A percentile compares a stretch with the other conserved stretches of the same genome.
Evolutionary conservation across 2,888 invertebrate species (phyloP).

Genomic region (Leptodirus hochenwartii): DNA sequence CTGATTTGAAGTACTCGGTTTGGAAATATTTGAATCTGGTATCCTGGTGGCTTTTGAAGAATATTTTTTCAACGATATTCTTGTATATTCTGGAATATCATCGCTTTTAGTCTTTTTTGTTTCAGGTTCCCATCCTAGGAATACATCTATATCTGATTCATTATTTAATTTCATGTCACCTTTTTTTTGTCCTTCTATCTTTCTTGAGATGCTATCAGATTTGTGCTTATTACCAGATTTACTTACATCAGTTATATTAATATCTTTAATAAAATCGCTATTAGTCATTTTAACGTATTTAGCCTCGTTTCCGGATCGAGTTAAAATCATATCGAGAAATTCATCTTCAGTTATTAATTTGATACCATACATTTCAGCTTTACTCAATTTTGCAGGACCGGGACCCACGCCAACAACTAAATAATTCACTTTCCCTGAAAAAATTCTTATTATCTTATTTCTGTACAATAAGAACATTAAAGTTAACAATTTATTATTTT

Average conservation of each 20-base stretch:
- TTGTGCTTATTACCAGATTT: conserved; percentile 3
- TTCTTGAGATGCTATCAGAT: conserved; percentile 3
- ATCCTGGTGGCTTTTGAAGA: not conserved
- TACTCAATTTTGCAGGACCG: conserved; percentile 67
- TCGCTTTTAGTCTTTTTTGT: conserved; percentile 2
- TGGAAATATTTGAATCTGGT: not conserved
- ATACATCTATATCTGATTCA: too few relatives aligned
- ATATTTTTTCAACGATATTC: conserved; percentile 2
- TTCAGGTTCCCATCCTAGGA: too few relatives aligned
- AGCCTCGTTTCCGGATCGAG: conserved; percentile 30
- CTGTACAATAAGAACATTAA: too few relatives aligned
- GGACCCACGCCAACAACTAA: conserved; percentile 71
- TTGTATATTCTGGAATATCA: conserved; percentile 3
- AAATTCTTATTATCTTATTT: conserved; percentile 6
- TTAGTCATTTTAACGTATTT: conserved; percentile 13
- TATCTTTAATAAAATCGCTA: conserved; percentile 1
- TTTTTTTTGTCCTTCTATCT: too few relatives aligned
- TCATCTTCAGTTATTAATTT: conserved; percentile 65
- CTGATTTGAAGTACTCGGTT: conserved; percentile 3
- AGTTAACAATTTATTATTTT: conserved; percentile 1
- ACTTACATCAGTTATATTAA: too few relatives aligned
- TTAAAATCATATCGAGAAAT: conserved; percentile 57
- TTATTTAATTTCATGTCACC: too few relatives aligned
- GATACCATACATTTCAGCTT: conserved; percentile 52
- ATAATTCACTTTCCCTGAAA: conserved; percentile 41